Evolutionary conservation across 2,888 invertebrate species (phyloP).

Genomic region (Gymnosoma rotundatum): DNA sequence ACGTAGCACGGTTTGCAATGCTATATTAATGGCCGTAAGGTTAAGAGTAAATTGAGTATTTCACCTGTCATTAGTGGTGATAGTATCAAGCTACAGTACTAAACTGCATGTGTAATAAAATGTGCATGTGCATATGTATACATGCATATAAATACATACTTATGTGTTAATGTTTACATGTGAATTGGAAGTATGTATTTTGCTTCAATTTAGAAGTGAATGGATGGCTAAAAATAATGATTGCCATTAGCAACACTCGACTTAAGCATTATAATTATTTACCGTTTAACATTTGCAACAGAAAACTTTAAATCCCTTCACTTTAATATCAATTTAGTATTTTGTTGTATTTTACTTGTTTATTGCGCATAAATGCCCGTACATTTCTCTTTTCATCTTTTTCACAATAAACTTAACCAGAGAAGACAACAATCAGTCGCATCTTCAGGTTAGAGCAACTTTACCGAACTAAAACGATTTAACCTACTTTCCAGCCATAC

Average conservation of each 20-base stretch:
- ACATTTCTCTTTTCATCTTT: constrained; percentile 26
- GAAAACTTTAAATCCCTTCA: constrained; percentile 64
- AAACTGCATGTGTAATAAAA: not conserved
- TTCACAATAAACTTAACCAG: constrained; percentile 39
- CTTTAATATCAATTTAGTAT: constrained; percentile 49
- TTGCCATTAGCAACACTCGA: constrained; percentile 53
- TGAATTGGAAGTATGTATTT: not conserved
- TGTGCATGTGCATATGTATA: not conserved
- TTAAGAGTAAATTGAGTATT: not conserved
- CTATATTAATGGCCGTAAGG: no score
- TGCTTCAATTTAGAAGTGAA: not conserved
- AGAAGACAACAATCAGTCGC: constrained; percentile 23
- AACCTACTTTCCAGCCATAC: constrained; percentile 65
- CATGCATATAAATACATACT: not conserved
- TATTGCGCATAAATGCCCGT: no score
- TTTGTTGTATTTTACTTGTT: constrained; percentile 37
- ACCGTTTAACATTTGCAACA: constrained; percentile 60
- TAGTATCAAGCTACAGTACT: not conserved
- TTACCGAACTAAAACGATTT: constrained; percentile 67
- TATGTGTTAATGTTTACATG: not conserved
- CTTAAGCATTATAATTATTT: constrained; percentile 58
- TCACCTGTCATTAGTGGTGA: not conserved
- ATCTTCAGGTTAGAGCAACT: constrained; percentile 68
- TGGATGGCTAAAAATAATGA: constrained; percentile 34
- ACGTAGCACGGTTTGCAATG: no score